These are phyloP conservation scores for Mongoloraphidia duomilia DNA, from an alignment of 2,888 invertebrate species.

Conservation along the genomic window DNA sequence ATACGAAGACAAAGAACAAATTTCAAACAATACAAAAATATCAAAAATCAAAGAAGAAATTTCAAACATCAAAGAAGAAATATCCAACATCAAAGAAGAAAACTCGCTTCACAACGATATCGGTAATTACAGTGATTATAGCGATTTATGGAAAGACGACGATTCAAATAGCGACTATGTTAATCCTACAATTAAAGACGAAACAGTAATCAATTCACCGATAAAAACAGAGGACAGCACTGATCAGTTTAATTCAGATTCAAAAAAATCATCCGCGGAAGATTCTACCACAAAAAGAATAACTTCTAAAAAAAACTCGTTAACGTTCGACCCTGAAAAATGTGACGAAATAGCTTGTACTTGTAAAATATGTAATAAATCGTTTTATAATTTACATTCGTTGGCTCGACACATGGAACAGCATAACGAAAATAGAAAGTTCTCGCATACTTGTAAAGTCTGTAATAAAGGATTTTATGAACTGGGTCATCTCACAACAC, in stretches of 20 bases:
- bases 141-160: not conserved
- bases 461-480: slow-evolving; percentile 35
- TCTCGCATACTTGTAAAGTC: slow-evolving; percentile 27
- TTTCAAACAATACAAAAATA: not conserved
- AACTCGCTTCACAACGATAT: not conserved
- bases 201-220: too few species aligned
- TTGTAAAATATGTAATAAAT: slow-evolving; percentile 2
- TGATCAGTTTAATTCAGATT: too few species aligned
- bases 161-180: too few species aligned
- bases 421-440: not conserved
- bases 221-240: too few species aligned
- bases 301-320: too few species aligned
- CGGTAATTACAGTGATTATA: not conserved
- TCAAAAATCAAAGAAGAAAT: not conserved
- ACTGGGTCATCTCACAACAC: slow-evolving; percentile 31
- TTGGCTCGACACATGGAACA: not conserved
- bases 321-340: too few species aligned
- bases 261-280: too few species aligned
- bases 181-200: too few species aligned
- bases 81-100: not conserved
- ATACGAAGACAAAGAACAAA: not conserved
- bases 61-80: not conserved
- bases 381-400: not conserved
- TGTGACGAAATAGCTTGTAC: not conserved
- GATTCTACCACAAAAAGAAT: too few species aligned